Conservation (phyloP, 2,113 vertebrate species). For the Anguilla japonica region DNA sequence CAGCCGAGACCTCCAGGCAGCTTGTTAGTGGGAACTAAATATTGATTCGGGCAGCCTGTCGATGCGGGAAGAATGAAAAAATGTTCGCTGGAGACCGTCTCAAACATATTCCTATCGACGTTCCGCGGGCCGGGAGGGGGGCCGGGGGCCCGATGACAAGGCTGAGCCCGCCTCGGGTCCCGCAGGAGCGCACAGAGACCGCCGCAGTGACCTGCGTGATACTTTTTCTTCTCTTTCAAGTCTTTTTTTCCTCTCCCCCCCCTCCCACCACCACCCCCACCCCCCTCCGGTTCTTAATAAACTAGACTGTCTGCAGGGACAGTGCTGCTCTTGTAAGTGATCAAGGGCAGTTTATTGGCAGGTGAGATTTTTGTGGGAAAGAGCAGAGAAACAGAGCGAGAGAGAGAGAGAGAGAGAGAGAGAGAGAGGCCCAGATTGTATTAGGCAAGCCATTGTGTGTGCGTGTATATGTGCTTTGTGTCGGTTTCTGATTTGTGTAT, state of each 20-base stretch:
- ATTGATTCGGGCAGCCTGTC: slow-evolving; percentile 99
- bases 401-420: background rate
- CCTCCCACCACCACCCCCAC: background rate
- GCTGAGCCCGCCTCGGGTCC: slow-evolving; percentile 87
- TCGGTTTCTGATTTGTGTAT: background rate
- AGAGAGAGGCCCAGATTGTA: background rate
- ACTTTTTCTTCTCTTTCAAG: slow-evolving; percentile 96
- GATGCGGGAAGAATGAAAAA: slow-evolving; percentile 99
- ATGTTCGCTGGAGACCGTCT: slow-evolving; percentile 96
- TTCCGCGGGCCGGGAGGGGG: slow-evolving; percentile 90
- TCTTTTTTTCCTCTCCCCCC: slow-evolving; percentile 47
- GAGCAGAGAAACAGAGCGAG: slow-evolving; percentile 11
- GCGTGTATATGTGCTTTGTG: background rate
- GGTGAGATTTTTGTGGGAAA: slow-evolving; percentile 58
- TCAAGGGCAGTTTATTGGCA: slow-evolving; percentile 86
- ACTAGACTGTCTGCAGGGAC: slow-evolving; percentile 74
- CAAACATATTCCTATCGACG: slow-evolving; percentile 99
- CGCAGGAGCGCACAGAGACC: slow-evolving; percentile 85
- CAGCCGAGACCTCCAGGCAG: slow-evolving; percentile 96
- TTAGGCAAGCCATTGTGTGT: background rate
- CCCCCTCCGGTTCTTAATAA: slow-evolving; percentile 68
- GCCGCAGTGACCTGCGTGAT: slow-evolving; percentile 81
- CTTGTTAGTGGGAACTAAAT: slow-evolving; percentile 99
- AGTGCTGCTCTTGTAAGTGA: slow-evolving; percentile 78
- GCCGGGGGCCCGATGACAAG: slow-evolving; percentile 92